These are phyloP conservation scores for Caenorhabditis sp. DNA, from an alignment of 2,888 invertebrate species.

Conservation along the genomic window DNA sequence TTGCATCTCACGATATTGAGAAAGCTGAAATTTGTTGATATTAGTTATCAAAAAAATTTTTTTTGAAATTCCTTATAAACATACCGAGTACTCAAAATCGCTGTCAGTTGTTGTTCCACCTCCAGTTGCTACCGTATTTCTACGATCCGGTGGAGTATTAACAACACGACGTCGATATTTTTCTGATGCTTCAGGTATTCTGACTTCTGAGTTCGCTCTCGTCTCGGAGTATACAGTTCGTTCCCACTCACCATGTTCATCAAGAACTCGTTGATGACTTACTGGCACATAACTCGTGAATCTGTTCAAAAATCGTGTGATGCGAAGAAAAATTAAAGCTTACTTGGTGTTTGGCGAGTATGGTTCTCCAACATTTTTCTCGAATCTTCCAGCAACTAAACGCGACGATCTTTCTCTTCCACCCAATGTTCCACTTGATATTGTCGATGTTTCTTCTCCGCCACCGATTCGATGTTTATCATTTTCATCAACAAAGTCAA, in stretches of 20 bases:
- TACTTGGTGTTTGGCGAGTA: neutral
- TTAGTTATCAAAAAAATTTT: no score
- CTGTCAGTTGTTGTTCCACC: conserved; percentile 6
- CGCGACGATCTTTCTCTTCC: conserved; percentile 2
- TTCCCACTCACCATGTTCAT: conserved; percentile 5
- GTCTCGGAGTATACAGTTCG: neutral
- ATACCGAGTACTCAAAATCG: conserved; percentile 21
- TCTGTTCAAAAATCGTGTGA: neutral
- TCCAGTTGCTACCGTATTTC: conserved; percentile 12
- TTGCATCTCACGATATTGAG: conserved; percentile 43
- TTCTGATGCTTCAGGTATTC: neutral
- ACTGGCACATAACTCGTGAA: conserved; percentile 2
- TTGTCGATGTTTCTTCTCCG: neutral
- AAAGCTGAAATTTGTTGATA: conserved; percentile 6
- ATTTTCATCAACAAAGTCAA: conserved; percentile 34
- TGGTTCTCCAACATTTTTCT: neutral
- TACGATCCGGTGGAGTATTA: conserved; percentile 17
- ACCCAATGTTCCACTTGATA: conserved; percentile 11
- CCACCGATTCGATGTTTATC: neutral
- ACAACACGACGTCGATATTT: neutral
- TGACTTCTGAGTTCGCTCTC: neutral
- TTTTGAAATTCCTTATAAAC: neutral
- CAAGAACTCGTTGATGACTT: neutral
- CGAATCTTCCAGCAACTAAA: neutral
- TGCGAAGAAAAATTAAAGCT: neutral